These are phyloP conservation scores for Stichodactyla helianthus DNA, from an alignment of 64 coral and sea anemone species.

Conservation along the genomic window DNA sequence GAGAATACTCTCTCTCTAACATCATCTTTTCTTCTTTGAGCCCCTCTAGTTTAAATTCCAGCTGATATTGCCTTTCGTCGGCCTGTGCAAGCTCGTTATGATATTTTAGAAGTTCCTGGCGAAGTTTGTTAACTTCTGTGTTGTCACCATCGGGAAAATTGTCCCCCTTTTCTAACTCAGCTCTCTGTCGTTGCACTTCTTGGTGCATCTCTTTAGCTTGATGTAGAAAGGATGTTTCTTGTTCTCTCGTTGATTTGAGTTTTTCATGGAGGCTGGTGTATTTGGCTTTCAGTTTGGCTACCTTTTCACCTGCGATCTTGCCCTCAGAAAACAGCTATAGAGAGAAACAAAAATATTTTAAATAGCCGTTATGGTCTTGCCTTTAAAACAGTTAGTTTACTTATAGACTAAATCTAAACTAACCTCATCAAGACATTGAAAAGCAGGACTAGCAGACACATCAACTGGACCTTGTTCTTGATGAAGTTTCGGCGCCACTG, in stretches of 20 bases:
- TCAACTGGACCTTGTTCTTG: constrained; percentile 96
- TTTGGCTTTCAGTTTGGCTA: constrained; percentile 88
- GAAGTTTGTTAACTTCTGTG: constrained; percentile 93
- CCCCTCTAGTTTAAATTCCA: constrained; percentile 94
- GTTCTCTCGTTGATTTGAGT: constrained; percentile 87
- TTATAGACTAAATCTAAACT: background rate
- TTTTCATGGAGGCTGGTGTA: constrained; percentile 98
- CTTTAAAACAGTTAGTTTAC: background rate
- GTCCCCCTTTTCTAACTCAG: constrained; percentile 91
- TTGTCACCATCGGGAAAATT: constrained; percentile 95
- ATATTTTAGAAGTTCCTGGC: constrained; percentile 97
- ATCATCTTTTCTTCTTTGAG: constrained; percentile 95
- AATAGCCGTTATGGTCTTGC: background rate
- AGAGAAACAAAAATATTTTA: background rate
- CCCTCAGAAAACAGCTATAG: constrained; percentile 84
- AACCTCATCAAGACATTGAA: constrained; percentile 97
- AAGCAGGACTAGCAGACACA: constrained; percentile 94
- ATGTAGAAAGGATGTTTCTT: constrained; percentile 67
- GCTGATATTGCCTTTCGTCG: constrained; percentile 97
- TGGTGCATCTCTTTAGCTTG: constrained; percentile 96
- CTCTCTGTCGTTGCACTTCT: constrained; percentile 84
- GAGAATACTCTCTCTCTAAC: constrained; percentile 90
- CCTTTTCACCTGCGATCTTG: constrained; percentile 88
- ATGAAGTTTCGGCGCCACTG: constrained; percentile 81
- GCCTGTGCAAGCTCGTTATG: constrained; percentile 97